Conservation (phyloP, 1,140 invertebrate species). For the Zaprionus capensis region DNA sequence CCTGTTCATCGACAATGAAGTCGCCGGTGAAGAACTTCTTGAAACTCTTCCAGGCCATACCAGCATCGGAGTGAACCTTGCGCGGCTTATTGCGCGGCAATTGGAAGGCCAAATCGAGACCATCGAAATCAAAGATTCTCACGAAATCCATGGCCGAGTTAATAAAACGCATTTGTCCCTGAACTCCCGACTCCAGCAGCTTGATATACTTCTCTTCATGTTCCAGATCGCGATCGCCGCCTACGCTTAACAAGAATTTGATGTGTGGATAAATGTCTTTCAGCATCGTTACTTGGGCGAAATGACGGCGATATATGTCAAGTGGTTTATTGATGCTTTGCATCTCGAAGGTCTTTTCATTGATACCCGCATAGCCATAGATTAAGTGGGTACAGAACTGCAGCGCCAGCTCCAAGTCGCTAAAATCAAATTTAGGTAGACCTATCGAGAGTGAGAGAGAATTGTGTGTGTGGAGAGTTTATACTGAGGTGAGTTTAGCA, state of each 20-base stretch:
- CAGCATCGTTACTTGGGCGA: slow-evolving; percentile 88
- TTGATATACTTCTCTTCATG: slow-evolving; percentile 83
- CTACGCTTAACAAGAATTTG: slow-evolving; percentile 91
- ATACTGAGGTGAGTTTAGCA: neutral
- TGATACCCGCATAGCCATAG: slow-evolving; percentile 93
- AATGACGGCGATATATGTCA: slow-evolving; percentile 89
- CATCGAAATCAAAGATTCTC: slow-evolving; percentile 91
- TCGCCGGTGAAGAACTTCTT: slow-evolving; percentile 90
- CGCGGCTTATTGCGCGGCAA: slow-evolving; percentile 91
- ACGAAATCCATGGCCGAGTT: slow-evolving; percentile 89
- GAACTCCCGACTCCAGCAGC: slow-evolving; percentile 88
- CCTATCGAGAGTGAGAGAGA: slow-evolving; percentile 85
- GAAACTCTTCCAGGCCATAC: slow-evolving; percentile 89
- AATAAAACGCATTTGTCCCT: slow-evolving; percentile 89
- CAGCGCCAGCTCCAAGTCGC: slow-evolving; percentile 90
- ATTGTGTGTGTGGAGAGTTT: neutral
- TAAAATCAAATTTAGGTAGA: slow-evolving; percentile 89
- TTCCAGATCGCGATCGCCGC: slow-evolving; percentile 89
- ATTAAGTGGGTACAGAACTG: slow-evolving; percentile 93
- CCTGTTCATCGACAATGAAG: slow-evolving; percentile 89
- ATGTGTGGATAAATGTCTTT: slow-evolving; percentile 89
- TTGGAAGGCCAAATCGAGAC: slow-evolving; percentile 93
- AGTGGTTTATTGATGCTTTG: slow-evolving; percentile 89
- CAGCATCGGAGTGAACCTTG: slow-evolving; percentile 88
- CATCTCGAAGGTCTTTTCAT: slow-evolving; percentile 88